Conservation (phyloP, 2,113 vertebrate genomes). For the Andinoacara biseriatus region DNA sequence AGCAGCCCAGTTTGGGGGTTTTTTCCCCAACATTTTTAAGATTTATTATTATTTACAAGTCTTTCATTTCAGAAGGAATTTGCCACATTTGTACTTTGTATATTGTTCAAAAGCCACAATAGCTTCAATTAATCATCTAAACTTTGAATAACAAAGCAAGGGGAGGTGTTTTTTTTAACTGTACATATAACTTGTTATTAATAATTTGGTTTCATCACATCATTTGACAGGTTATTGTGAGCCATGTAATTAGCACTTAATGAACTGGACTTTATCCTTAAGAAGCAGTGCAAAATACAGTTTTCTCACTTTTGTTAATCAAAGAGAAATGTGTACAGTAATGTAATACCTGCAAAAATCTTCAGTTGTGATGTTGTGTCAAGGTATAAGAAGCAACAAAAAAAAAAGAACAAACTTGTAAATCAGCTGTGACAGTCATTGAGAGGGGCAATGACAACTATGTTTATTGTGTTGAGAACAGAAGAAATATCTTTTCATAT, state of each 20-base stretch:
- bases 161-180: not conserved
- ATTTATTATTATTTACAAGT: not conserved
- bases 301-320: slow-evolving; percentile 20
- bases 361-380: slow-evolving; percentile 54
- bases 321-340: slow-evolving; percentile 33
- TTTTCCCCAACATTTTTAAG: not conserved
- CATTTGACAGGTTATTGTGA: not conserved
- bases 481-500: slow-evolving; percentile 72
- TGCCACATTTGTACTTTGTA: not conserved
- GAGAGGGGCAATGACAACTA: slow-evolving; percentile 70
- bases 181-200: slow-evolving; percentile 3
- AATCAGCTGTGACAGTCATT: slow-evolving; percentile 73
- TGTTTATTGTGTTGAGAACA: slow-evolving; percentile 73
- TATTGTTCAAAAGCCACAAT: not conserved
- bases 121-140: not conserved
- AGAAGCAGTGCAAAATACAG: slow-evolving; percentile 14
- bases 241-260: not conserved
- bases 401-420: slow-evolving; percentile 58
- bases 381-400: slow-evolving; percentile 50
- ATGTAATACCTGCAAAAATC: slow-evolving; percentile 23
- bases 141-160: not conserved
- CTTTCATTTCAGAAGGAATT: not conserved
- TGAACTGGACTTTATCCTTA: slow-evolving; percentile 9
- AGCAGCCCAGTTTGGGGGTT: not conserved
- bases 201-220: not conserved